A percentile compares a stretch with the other conserved stretches of the same genome.
These are phyloP conservation scores for Drosophila bocqueti DNA, from an alignment of 1,140 invertebrate genomes.

Conservation along the genomic window DNA sequence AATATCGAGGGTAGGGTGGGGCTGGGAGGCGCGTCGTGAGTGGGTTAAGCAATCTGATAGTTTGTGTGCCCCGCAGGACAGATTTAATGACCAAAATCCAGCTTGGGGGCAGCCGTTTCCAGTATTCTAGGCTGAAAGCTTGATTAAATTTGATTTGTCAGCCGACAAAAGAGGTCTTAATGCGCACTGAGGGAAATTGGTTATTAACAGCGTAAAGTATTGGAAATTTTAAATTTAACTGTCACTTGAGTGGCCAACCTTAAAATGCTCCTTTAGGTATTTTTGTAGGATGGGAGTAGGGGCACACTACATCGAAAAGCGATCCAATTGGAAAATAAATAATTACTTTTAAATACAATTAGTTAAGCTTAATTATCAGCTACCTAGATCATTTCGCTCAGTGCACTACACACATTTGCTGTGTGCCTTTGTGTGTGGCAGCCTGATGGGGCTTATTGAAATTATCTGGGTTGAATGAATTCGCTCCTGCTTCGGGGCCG, in stretches of 20 bases:
- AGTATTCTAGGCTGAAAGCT: conserved; percentile 11
- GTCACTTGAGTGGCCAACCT: background rate
- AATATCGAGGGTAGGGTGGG: conserved; percentile 27
- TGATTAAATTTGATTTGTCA: conserved; percentile 71
- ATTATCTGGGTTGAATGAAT: conserved; percentile 27
- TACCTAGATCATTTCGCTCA: background rate
- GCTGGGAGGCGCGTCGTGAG: background rate
- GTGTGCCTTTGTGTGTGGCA: conserved; percentile 7
- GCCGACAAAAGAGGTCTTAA: conserved; percentile 41
- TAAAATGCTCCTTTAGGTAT: background rate
- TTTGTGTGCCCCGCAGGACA: conserved; percentile 40
- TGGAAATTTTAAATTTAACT: background rate
- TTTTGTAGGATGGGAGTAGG: background rate
- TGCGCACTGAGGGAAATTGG: background rate
- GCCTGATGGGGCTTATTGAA: conserved; percentile 40
- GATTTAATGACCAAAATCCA: conserved; percentile 51
- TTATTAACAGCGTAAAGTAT: too few species aligned
- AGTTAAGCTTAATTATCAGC: background rate
- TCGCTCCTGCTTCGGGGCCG: conserved; percentile 8
- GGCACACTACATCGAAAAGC: background rate
- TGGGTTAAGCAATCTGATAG: conserved; percentile 44
- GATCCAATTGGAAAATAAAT: background rate
- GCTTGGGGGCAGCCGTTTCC: background rate
- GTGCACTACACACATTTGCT: conserved; percentile 6
- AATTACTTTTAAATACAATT: too few species aligned